Base-by-base conservation (phyloP, 2,113 vertebrate genomes). In the Glaucidium brasilianum region DNA sequence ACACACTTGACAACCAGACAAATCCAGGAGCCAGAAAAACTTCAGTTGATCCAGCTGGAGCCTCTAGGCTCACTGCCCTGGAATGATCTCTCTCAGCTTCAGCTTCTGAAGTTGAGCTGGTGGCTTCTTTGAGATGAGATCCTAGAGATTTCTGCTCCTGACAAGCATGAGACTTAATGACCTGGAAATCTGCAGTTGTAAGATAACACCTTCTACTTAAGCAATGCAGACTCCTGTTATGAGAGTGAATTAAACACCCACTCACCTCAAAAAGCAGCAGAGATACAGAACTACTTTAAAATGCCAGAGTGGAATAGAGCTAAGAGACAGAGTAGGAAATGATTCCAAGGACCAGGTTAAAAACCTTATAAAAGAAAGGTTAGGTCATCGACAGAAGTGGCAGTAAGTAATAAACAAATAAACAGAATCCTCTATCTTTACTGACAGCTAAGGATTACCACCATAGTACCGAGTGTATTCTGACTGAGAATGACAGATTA, bases 1-100 rank as follows among this genome's bases (percentile, higher is more conserved):
- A 92, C 73, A 25, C 71, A 52, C 81, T 72, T 90, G 81, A 94
- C 87, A 96, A 94, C 56, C 5, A 90, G 19, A 87, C 73, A 85
- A 95, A 94, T 85, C 35, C 62, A 94, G 56, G 43, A 96, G 90
- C 76, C 93, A 93, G 77, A 90, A 92, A 95, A 96, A 69, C 91
- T 92, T 76, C 49, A 85, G 79, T 6, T 94, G 79, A 92, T 88
- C 81, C 67, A 53, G 85, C 59, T 53, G 75, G 80, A 96, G 89
- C 84, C 87, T 93, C 58, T 30, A 87, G 47, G 87, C 91, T 93
- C 45, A 76, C 67, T 89, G 80, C 73, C 84, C 68, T 95, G 19
- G 5, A 87, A 96, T 52, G 64, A 84, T 58, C 63, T 66, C 63
- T 35, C 80, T 76, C 58, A 78, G 56, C 58, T 87, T 74, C 35